phyloP scores from a whole-genome alignment of 2,797 vertebrate species.

The Bryconaethiops microstoma region DNA sequence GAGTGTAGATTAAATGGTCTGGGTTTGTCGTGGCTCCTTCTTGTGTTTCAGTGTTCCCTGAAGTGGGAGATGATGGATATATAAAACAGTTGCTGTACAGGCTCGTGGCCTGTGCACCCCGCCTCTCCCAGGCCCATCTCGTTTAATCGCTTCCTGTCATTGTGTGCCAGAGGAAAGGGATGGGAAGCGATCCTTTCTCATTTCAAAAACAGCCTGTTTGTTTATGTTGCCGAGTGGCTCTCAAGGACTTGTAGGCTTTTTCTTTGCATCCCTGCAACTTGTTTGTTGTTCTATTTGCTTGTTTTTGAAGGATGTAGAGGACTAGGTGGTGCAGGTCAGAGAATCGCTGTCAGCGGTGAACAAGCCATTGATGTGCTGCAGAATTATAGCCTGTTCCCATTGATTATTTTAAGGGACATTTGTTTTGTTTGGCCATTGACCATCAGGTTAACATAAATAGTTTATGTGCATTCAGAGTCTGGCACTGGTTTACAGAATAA shows the following conservation, averaged over 20 bases:
- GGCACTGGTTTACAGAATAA: slow-evolving; percentile 22
- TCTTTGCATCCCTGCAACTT: slow-evolving; percentile 23
- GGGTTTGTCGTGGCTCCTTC: slow-evolving; percentile 18
- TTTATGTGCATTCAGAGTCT: slow-evolving; percentile 4
- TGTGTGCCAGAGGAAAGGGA: slow-evolving; percentile 76
- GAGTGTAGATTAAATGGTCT: slow-evolving; percentile 1
- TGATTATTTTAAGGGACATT: background rate
- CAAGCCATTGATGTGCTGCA: slow-evolving; percentile 19
- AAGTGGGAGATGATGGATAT: slow-evolving; percentile 50
- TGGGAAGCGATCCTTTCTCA: slow-evolving; percentile 68
- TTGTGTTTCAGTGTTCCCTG: background rate
- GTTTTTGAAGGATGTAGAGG: slow-evolving; percentile 39
- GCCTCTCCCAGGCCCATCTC: slow-evolving; percentile 64
- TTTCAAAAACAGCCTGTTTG: slow-evolving; percentile 64
- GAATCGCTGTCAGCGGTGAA: slow-evolving; percentile 32
- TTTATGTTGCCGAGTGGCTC: slow-evolving; percentile 45
- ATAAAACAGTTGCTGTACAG: slow-evolving; percentile 38
- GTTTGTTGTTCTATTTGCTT: slow-evolving; percentile 30
- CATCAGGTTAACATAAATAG: background rate
- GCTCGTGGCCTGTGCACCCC: slow-evolving; percentile 49
- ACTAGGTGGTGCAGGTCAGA: slow-evolving; percentile 29
- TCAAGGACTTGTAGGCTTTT: slow-evolving; percentile 62
- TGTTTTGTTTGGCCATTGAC: slow-evolving; percentile 1
- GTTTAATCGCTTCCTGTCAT: slow-evolving; percentile 82
- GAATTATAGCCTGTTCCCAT: slow-evolving; percentile 21